Evolutionary conservation across 1,140 invertebrate species (phyloP).

Genomic region (Trichogramma pretiosum): DNA sequence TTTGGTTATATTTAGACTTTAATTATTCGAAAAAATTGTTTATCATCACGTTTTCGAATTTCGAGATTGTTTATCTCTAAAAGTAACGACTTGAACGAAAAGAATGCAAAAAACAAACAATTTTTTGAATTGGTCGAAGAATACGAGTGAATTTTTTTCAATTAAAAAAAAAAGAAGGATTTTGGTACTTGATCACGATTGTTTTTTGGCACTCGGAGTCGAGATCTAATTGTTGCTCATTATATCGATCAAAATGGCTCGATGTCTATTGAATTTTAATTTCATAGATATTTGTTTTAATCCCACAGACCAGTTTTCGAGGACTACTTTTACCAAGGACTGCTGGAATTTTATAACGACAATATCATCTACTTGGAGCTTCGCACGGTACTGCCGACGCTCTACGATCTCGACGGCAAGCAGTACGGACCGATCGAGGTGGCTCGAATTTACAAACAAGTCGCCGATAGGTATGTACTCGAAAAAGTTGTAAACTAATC

Average conservation of each 20-base stretch:
- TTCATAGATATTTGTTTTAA: too few relatives aligned
- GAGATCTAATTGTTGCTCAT: not conserved
- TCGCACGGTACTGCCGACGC: conserved; percentile 44
- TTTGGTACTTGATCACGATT: not conserved
- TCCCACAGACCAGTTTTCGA: conserved; percentile 55
- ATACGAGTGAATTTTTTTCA: too few relatives aligned
- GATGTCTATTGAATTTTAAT: too few relatives aligned
- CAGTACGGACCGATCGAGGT: conserved; percentile 46
- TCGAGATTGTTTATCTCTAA: too few relatives aligned
- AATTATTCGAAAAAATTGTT: too few relatives aligned
- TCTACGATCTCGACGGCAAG: conserved; percentile 60
- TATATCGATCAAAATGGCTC: too few relatives aligned
- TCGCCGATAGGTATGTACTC: conserved; percentile 40
- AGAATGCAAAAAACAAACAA: too few relatives aligned
- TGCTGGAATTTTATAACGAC: conserved; percentile 65
- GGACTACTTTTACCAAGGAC: conserved; percentile 59
- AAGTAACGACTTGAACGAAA: too few relatives aligned
- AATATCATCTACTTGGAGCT: conserved; percentile 75
- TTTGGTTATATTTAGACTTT: too few relatives aligned
- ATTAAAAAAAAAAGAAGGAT: not conserved
- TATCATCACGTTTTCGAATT: too few relatives aligned
- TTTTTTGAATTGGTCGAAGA: too few relatives aligned
- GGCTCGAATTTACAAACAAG: conserved; percentile 51
- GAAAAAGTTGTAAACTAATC: not conserved
- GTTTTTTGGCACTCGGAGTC: not conserved